phyloP scores from a whole-genome alignment of 2,888 invertebrate species.

The Cantharis rufa region DNA sequence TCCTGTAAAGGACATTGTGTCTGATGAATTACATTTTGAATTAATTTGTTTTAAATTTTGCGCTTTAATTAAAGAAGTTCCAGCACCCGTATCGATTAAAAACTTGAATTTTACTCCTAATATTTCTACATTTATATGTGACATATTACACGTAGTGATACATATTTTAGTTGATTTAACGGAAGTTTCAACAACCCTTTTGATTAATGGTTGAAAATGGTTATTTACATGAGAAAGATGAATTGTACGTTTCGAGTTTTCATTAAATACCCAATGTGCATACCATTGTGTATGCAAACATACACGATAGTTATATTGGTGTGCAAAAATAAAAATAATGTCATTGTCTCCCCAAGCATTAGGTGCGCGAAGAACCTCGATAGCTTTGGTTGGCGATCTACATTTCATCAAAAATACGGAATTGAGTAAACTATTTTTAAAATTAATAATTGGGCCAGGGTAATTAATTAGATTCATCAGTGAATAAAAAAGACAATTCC shows the following conservation, averaged over 20 bases:
- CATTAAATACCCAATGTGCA: neutral
- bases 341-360: neutral
- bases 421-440: neutral
- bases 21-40: too few relatives aligned
- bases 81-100: too few relatives aligned
- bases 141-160: too few relatives aligned
- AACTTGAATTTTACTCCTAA: too few relatives aligned
- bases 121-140: too few relatives aligned
- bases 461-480: neutral
- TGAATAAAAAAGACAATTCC: neutral
- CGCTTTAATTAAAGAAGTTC: too few relatives aligned
- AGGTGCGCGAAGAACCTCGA: neutral
- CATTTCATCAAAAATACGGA: neutral
- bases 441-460: neutral
- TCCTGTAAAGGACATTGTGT: neutral
- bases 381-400: neutral
- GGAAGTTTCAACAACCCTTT: too few relatives aligned
- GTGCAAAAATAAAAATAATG: neutral
- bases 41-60: too few relatives aligned
- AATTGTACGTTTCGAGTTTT: neutral
- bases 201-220: too few relatives aligned
- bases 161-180: too few relatives aligned
- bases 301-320: neutral
- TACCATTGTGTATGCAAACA: neutral
- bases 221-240: neutral